These are phyloP conservation scores for Pithys albifrons DNA, from an alignment of 2,113 vertebrate genomes.

Conservation along the genomic window DNA sequence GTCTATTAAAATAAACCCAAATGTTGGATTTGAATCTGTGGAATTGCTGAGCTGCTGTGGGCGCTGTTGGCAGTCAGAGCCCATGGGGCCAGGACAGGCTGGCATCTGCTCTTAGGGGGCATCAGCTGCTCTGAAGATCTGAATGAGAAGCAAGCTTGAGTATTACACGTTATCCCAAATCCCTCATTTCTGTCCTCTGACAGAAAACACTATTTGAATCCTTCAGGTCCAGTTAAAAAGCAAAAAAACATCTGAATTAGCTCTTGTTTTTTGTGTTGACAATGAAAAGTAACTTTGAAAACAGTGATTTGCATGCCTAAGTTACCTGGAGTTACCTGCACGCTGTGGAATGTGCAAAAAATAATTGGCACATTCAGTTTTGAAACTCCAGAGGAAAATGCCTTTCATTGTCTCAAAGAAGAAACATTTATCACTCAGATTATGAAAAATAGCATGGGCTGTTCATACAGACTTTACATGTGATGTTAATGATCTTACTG, in stretches of 20 bases:
- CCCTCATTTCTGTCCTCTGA: background rate
- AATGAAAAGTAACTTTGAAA: background rate
- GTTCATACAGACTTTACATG: background rate
- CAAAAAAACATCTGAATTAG: background rate
- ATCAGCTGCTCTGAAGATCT: background rate
- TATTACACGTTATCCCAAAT: background rate
- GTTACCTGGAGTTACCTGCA: background rate
- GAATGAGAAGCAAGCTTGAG: background rate
- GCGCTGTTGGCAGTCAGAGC: background rate
- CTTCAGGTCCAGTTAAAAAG: background rate
- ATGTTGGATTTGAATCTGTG: background rate
- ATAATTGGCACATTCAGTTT: background rate
- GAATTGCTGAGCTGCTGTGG: background rate
- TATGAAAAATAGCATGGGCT: background rate
- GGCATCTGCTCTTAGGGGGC: fast-evolving
- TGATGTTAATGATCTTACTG: background rate
- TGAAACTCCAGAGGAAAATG: background rate
- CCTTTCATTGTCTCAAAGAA: background rate
- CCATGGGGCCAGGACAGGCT: background rate
- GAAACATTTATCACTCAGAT: background rate
- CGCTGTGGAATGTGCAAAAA: fast-evolving
- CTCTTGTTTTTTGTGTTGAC: background rate
- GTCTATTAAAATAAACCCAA: background rate
- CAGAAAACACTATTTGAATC: background rate
- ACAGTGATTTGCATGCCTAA: background rate